phyloP scores from a whole-genome alignment of 2,888 invertebrate genomes.

The Thymelicus sylvestris region DNA sequence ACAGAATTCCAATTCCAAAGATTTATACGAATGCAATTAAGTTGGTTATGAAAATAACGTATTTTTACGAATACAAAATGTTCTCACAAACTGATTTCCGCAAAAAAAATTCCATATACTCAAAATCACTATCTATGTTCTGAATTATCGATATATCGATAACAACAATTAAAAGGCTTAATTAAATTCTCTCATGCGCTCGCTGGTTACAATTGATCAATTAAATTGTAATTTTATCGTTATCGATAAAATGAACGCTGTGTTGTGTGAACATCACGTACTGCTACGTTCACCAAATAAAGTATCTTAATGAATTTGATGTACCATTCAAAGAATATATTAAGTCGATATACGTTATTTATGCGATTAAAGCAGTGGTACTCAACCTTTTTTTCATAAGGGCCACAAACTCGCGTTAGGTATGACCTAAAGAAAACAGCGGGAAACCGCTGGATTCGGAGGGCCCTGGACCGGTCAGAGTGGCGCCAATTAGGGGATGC shows the following conservation, averaged over 20 bases:
- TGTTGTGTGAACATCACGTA: constrained; percentile 2
- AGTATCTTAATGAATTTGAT: constrained; percentile 14
- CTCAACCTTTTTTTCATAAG: too few relatives aligned
- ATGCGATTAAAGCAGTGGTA: background rate
- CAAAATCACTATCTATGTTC: background rate
- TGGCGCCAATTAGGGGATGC: too few relatives aligned
- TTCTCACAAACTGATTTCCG: too few relatives aligned
- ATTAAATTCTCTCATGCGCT: constrained; percentile 21
- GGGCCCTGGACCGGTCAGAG: too few relatives aligned
- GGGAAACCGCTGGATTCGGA: too few relatives aligned
- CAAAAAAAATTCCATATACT: too few relatives aligned
- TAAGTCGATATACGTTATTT: background rate
- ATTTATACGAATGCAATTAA: too few relatives aligned
- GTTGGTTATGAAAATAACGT: too few relatives aligned
- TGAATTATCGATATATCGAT: background rate
- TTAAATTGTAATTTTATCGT: constrained; percentile 20
- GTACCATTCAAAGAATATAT: background rate
- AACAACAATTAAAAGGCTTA: constrained; percentile 1
- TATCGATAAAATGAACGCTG: constrained; percentile 7
- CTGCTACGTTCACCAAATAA: constrained; percentile 18
- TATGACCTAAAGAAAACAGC: too few relatives aligned
- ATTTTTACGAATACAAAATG: too few relatives aligned
- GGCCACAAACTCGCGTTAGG: too few relatives aligned
- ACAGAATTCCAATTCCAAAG: too few relatives aligned
- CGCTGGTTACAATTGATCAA: constrained; percentile 20